Base-by-base conservation (phyloP, 2,888 invertebrate species). In the Hirtodrosophila alboralis region DNA sequence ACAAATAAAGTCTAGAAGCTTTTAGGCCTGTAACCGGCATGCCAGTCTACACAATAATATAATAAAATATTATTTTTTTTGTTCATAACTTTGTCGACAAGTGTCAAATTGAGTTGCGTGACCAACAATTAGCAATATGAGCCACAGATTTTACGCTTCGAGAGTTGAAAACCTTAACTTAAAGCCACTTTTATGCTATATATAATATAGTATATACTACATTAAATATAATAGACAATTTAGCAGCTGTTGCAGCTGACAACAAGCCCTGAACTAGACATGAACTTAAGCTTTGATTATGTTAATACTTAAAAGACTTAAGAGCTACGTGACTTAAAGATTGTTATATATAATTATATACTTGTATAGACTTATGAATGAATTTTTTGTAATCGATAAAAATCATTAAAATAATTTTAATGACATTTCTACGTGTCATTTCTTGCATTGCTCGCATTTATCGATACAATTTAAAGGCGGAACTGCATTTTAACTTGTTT, bases 101-200 rank as follows among this genome's bases (percentile, higher is more conserved):
- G 52, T 67, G 56, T 36, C 40, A 49, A 48, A 45, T 44, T 45
- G 31, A 44, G 31, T 41, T 65, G 53, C 53, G 44, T 53, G 53
- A 56, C 30, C 27, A 34, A 36, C 38, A 62, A 59, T 62, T 40
- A 36, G 31, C 63, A 40, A 51, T 43, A 44, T 38, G 23, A 52
- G 37, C 41, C 61, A 51, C 49, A 30, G 26, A 45, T 61, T 68
- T 68, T 8, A 67, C 54, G 38, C 54, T 45, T 45, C 13, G 27
- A 43, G 27, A 33, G 16, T 10, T 1, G 13, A 13, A 14, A 14
- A 14, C 34, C 33, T 49, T 13, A 16, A 51, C 21, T 43, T 4
- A 57, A 47, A 33, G n/a, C 18, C 3, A 27, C 12, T 28, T 31
- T 40, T 27, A 51, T 23, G 43, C n/a, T 37, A 45, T 23, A 18